These are phyloP conservation scores for Pogonus chalceus DNA, from an alignment of 1,140 invertebrate species.

Conservation along the genomic window DNA sequence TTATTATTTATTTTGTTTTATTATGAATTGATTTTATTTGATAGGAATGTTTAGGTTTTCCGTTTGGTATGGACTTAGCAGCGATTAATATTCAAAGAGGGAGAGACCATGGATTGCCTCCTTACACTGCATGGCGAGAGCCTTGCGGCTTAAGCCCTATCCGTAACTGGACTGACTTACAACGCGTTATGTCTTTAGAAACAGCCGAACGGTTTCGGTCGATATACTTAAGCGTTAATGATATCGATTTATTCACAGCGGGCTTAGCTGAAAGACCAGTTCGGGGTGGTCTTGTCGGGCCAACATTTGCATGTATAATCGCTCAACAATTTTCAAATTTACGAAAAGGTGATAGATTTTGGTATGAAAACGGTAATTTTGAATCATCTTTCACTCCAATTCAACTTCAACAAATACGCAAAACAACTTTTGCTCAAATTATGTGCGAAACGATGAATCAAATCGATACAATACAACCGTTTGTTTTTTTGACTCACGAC, in stretches of 20 bases:
- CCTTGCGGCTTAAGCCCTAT: slow-evolving; percentile 67
- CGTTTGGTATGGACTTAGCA: slow-evolving; percentile 80
- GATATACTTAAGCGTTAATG: slow-evolving; percentile 64
- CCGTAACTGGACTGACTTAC: slow-evolving; percentile 63
- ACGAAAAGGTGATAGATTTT: slow-evolving; percentile 84
- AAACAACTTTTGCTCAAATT: slow-evolving; percentile 68
- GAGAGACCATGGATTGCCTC: slow-evolving; percentile 79
- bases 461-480: slow-evolving; percentile 59
- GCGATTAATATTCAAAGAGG: slow-evolving; percentile 82
- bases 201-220: slow-evolving; percentile 50
- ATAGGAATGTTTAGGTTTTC: slow-evolving; percentile 35
- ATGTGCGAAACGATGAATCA: slow-evolving; percentile 75
- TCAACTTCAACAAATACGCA: slow-evolving; percentile 80
- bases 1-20: slow-evolving; percentile 11
- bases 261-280: slow-evolving; percentile 75
- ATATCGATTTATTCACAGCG: slow-evolving; percentile 87
- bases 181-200: slow-evolving; percentile 55
- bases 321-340: slow-evolving; percentile 85
- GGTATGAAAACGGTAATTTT: slow-evolving; percentile 73
- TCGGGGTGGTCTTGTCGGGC: slow-evolving; percentile 77
- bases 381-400: slow-evolving; percentile 65
- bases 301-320: slow-evolving; percentile 93
- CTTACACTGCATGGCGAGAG: slow-evolving; percentile 71
- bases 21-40: not conserved
- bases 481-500: slow-evolving; percentile 63